phyloP scores from a whole-genome alignment of 2,888 invertebrate genomes.

The Acanthoscelides obtectus region DNA sequence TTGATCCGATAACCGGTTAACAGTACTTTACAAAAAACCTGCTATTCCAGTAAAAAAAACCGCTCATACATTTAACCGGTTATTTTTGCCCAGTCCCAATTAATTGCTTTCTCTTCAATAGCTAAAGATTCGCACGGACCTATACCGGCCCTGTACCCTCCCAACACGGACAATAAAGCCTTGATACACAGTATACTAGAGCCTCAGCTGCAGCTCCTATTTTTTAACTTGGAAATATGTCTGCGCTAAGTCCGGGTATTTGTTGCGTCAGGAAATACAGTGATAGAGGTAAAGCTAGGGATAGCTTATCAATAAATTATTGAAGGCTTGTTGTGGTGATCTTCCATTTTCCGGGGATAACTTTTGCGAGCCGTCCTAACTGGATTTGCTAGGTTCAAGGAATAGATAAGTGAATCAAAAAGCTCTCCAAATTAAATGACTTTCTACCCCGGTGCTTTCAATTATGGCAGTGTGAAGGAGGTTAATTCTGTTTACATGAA shows the following conservation, averaged over 20 bases:
- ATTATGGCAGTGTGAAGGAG: not conserved
- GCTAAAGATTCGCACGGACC: too few relatives aligned
- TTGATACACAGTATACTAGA: not conserved
- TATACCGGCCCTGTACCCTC: too few relatives aligned
- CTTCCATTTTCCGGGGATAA: not conserved
- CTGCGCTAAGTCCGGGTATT: not conserved
- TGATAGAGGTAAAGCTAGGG: not conserved
- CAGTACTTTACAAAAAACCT: too few relatives aligned
- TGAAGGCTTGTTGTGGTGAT: not conserved
- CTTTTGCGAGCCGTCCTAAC: not conserved
- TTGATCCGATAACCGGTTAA: too few relatives aligned
- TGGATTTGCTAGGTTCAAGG: not conserved
- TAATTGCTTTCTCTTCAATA: too few relatives aligned
- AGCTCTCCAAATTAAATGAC: not conserved
- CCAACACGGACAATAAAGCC: too few relatives aligned
- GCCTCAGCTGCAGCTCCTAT: not conserved
- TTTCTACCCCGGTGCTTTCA: not conserved
- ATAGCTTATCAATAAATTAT: not conserved
- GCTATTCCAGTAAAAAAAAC: too few relatives aligned
- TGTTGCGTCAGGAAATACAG: not conserved
- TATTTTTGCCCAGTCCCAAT: too few relatives aligned
- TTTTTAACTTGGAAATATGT: not conserved
- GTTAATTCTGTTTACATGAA: not conserved
- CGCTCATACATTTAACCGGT: too few relatives aligned
- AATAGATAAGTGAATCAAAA: not conserved